Percentiles rank a stretch among this genome's conserved stretches.
phyloP scores from a whole-genome alignment of 37 sponge, comb jelly and placozoan genomes.

The Amphimedon queenslandica region DNA sequence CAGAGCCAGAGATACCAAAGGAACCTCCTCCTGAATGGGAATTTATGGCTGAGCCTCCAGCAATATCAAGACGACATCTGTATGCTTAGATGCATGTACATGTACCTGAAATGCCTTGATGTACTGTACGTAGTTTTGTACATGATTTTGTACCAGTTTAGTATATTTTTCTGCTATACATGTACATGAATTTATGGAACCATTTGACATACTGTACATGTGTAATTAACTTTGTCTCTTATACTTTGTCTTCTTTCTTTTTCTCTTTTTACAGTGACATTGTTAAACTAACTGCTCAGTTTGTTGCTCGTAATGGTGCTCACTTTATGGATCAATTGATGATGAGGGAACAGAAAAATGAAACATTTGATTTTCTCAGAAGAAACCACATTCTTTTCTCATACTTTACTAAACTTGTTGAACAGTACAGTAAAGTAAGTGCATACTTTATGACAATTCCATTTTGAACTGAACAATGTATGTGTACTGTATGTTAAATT shows the following conservation, averaged over 20 bases:
- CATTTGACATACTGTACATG: background rate
- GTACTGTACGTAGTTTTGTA: background rate
- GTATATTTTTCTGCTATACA: background rate
- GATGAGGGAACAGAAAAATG: slow-evolving; percentile 90
- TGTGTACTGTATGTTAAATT: background rate
- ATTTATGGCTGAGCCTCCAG: slow-evolving; percentile 83
- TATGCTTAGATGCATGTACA: slow-evolving; percentile 30
- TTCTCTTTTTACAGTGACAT: slow-evolving; percentile 58
- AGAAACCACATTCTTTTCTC: slow-evolving; percentile 89
- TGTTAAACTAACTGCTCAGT: slow-evolving; percentile 96
- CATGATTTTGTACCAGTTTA: background rate
- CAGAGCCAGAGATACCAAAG: slow-evolving; percentile 77
- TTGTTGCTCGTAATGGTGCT: slow-evolving; percentile 92
- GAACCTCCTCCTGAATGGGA: slow-evolving; percentile 91
- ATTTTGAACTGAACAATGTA: background rate
- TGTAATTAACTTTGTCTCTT: background rate
- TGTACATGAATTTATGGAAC: background rate
- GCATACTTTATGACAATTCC: background rate
- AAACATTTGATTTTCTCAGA: slow-evolving; percentile 94
- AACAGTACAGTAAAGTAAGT: slow-evolving; percentile 91
- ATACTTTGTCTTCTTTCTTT: background rate
- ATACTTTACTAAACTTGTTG: slow-evolving; percentile 96
- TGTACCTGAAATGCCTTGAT: background rate
- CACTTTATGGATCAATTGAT: slow-evolving; percentile 89
- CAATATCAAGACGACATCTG: slow-evolving; percentile 89